Conservation (phyloP, 2,888 invertebrate genomes). For the Dysmachus trigonus region DNA sequence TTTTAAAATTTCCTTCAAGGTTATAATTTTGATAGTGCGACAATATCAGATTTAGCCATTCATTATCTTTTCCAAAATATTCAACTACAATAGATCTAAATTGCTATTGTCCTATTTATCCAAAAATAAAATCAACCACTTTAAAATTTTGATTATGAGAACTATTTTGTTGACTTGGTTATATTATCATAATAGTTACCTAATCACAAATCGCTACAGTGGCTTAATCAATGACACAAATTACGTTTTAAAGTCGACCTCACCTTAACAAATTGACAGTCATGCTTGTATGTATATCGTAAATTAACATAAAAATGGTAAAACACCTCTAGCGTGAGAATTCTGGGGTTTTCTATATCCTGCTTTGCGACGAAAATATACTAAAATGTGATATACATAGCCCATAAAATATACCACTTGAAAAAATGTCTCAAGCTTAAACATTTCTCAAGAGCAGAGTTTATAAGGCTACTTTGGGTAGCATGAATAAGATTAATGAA, state of each 20-base stretch:
- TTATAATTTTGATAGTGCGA: not conserved
- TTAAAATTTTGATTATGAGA: not conserved
- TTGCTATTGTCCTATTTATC: not conserved
- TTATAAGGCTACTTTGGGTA: not conserved
- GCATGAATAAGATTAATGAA: not conserved
- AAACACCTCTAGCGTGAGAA: not conserved
- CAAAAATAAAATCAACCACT: not conserved
- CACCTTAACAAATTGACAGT: not conserved
- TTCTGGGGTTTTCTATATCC: not conserved
- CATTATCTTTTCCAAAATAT: not conserved
- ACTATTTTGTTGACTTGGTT: not conserved
- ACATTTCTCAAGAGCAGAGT: not conserved
- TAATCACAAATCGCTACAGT: not conserved
- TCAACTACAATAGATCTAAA: not conserved
- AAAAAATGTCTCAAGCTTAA: not conserved
- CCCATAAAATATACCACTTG: not conserved
- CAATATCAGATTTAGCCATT: not conserved
- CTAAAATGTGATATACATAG: not conserved
- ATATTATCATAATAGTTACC: not conserved
- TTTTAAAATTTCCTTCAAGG: not conserved
- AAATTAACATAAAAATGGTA: not conserved
- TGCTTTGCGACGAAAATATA: not conserved
- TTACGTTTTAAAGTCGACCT: not conserved
- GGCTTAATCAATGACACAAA: not conserved
- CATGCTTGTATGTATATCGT: not conserved